Percentiles rank a stretch among this genome's conserved stretches.
These are phyloP conservation scores for Coptotermes formosanus DNA, from an alignment of 1,140 invertebrate species.

Conservation along the genomic window DNA sequence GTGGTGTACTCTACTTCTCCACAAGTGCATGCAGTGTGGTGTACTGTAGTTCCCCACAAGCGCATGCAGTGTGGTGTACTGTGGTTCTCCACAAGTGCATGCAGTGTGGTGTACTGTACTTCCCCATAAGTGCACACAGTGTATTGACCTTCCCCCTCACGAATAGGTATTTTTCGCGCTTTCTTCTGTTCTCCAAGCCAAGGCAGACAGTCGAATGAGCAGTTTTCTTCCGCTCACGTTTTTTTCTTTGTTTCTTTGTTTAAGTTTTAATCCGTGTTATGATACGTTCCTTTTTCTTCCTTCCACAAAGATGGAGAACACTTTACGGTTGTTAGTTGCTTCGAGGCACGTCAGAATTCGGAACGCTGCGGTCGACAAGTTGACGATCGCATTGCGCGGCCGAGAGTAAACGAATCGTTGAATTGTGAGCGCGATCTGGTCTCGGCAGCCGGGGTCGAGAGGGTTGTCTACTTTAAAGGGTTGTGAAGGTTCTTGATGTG, in stretches of 20 bases:
- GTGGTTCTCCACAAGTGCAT: too few relatives aligned
- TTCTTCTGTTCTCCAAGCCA: background rate
- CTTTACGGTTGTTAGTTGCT: constrained; percentile 29
- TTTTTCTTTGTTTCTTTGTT: background rate
- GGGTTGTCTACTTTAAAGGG: background rate
- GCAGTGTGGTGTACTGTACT: too few relatives aligned
- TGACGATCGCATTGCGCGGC: constrained; percentile 26
- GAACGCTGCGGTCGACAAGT: constrained; percentile 25
- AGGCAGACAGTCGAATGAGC: background rate
- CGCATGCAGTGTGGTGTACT: too few relatives aligned
- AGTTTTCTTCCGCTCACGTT: background rate
- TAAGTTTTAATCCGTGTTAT: background rate
- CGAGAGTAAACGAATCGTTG: constrained; percentile 25
- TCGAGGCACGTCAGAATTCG: background rate
- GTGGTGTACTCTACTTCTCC: too few relatives aligned
- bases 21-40: too few relatives aligned
- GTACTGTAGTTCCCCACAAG: too few relatives aligned
- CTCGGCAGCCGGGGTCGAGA: background rate
- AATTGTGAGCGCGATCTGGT: background rate
- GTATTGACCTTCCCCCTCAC: too few relatives aligned
- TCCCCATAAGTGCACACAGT: too few relatives aligned
- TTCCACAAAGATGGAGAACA: constrained; percentile 10
- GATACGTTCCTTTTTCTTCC: background rate
- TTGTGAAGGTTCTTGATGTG: background rate
- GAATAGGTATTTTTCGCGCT: too few relatives aligned